Evolutionary conservation across 2,113 vertebrate species (phyloP), one percentile per base, ranked within the genome.

Genomic region (Chionomys nivalis): DNA sequence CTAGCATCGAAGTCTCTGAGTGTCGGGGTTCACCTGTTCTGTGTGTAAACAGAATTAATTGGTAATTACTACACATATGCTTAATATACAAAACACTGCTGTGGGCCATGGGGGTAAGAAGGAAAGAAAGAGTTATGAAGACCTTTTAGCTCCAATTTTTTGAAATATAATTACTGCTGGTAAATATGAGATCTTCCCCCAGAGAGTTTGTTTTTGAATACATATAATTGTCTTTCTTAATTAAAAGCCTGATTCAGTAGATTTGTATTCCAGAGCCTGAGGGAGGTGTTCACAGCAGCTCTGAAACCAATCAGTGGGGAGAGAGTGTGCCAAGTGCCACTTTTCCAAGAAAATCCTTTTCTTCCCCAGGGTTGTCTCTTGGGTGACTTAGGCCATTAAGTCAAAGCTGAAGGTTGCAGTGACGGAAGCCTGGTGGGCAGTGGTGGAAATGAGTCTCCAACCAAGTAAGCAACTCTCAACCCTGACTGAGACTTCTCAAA

Each of bases 381-480:
- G 58, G 24, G 39, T 83, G 77, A 86, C 90, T 78, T 78, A 75
- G 70, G 36, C 36, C 73, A 87, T 95, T 77, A 88, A 82, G 47
- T 83, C 87, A 96, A 93, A 63, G 77, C 3, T 91, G 90, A 93
- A 93, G 61, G 49, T 8, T 92, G 47, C 6, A 49, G 49, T 19
- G 47, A 96, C 4, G 21, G 28, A 91, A n/a, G 44, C 19, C 63
- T 87, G 82, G 14, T 61, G 94, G 47, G 88, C 33, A 89, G 42
- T 78, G 26, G 13, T 90, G 14, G 76, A 83, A 97, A 81, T 61
- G 47, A 91, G 36, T 61, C 61, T 76, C 39, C 78, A 39, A 66
- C 87, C 36, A 97, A 91, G 94, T 75, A 90, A 95, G 82, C 90
- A 75, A 65, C n/a, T 63, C 75, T 87, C 52, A 68, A 36, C 1